Percentiles rank a stretch among this genome's conserved stretches.
Conservation (phyloP, 2,888 invertebrate species). For the Ormyrus nitidulus region DNA sequence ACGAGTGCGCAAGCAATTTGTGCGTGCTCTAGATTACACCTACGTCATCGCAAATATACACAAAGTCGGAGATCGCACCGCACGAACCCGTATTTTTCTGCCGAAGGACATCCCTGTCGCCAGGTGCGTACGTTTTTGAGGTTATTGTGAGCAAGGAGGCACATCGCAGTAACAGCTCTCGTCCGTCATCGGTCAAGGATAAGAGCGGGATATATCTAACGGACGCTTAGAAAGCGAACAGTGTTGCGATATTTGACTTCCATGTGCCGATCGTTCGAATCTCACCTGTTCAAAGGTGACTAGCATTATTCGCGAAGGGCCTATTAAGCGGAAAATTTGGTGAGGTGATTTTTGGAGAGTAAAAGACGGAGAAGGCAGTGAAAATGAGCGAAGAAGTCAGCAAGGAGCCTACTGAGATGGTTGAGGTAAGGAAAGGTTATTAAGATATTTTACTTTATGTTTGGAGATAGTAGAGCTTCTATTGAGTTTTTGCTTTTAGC, state of each 20-base stretch:
- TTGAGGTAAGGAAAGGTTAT: conserved; percentile 62
- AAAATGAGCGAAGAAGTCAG: conserved; percentile 71
- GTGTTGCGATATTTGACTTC: conserved; percentile 22
- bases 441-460: neutral
- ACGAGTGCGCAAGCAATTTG: neutral
- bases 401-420: conserved; percentile 65
- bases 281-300: conserved; percentile 51
- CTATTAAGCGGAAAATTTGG: neutral
- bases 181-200: conserved; percentile 44
- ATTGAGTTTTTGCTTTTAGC: conserved; percentile 65
- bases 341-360: neutral
- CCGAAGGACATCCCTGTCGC: neutral
- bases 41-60: neutral
- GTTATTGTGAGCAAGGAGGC: conserved; percentile 9
- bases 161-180: neutral
- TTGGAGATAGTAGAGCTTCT: neutral
- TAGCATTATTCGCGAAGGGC: neutral
- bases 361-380: conserved; percentile 7
- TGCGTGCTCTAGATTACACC: conserved; percentile 7
- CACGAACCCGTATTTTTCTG: neutral
- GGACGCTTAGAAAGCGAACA: neutral
- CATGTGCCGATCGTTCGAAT: conserved; percentile 32
- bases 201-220: conserved; percentile 8
- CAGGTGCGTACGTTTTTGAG: conserved; percentile 14
- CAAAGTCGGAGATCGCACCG: neutral